Evolutionary conservation across 2,888 invertebrate species (phyloP).

Genomic region (Lasioglossum villosulum): DNA sequence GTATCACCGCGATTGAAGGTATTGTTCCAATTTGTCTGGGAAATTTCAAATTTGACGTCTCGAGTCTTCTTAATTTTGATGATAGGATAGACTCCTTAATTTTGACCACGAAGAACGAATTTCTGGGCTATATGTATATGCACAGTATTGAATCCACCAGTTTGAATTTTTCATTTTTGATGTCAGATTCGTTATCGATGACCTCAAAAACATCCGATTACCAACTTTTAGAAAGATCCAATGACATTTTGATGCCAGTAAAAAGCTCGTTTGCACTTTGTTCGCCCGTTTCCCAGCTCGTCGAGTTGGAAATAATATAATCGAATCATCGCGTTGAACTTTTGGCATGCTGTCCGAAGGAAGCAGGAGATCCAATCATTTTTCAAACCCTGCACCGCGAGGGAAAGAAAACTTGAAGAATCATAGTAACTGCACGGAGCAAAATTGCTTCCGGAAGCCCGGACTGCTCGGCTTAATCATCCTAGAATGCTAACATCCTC

Average conservation of each 20-base stretch:
- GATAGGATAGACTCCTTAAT: too few relatives aligned
- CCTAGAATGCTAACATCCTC: neutral
- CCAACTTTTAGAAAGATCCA: too few relatives aligned
- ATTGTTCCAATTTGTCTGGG: neutral
- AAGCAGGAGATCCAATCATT: neutral
- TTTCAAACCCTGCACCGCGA: neutral
- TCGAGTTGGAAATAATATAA: constrained; percentile 8
- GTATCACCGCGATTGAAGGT: neutral
- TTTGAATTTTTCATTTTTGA: too few relatives aligned
- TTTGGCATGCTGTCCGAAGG: neutral
- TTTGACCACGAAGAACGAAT: too few relatives aligned
- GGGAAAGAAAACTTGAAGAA: neutral
- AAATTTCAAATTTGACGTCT: neutral
- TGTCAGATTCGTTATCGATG: too few relatives aligned
- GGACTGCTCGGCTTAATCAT: neutral
- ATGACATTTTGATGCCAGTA: too few relatives aligned
- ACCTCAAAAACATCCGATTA: too few relatives aligned
- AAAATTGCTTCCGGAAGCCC: neutral
- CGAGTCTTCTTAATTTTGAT: too few relatives aligned
- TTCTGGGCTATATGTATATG: too few relatives aligned
- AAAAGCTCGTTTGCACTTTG: constrained; percentile 32
- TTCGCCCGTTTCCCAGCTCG: neutral
- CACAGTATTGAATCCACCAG: too few relatives aligned
- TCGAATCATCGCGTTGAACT: neutral
- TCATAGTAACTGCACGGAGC: neutral